Base-by-base conservation (phyloP, 2,797 vertebrate species). In the Microcaecilia unicolor region DNA sequence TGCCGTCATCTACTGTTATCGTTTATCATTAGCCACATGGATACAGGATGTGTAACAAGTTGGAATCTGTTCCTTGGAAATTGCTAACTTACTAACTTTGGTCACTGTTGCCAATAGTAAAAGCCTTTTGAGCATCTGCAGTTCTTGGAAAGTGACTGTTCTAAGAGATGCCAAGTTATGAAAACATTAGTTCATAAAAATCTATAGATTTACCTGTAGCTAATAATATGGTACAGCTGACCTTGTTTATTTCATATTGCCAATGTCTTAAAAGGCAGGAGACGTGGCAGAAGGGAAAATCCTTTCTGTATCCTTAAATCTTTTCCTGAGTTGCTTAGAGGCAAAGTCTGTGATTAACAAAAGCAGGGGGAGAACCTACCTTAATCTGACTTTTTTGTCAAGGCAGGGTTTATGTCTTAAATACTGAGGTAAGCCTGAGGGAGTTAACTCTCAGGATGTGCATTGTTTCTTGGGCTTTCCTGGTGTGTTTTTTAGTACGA, bases 41-140 rank as follows among this genome's bases (percentile, higher is more conserved):
- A 27, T 47, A 29, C 34, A 53, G 27, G 21, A 56, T 23, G 41
- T 27, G 14, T 46, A 38, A 44, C 38, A 65, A 53, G 36, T 37
- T 57, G 51, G 36, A 48, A 60, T 62, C 61, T 62, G 48, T 60
- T 58, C 9, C 49, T 26, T 58, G 44, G 48, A 56, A 57, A 56
- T 44, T 47, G 48, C n/a, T n/a, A n/a, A n/a, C n/a, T n/a, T 18
- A 34, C 24, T 28, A 56, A 48, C 19, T 12, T 52, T 55, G 40
- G 40, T 52, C 31, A 23, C 15, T 33, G 31, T 49, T 58, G 47
- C 42, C 32, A 41, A 34, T 26, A 23, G 30, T 42, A 52, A 25
- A 41, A 31, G 44, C 57, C 19, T 44, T 33, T 30, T 25, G 33
- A 58, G 26, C 19, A 31, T 25, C 23, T 36, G 39, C 42, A 32